phyloP scores from a whole-genome alignment of 2,113 vertebrate species.

The Axis porcinus region DNA sequence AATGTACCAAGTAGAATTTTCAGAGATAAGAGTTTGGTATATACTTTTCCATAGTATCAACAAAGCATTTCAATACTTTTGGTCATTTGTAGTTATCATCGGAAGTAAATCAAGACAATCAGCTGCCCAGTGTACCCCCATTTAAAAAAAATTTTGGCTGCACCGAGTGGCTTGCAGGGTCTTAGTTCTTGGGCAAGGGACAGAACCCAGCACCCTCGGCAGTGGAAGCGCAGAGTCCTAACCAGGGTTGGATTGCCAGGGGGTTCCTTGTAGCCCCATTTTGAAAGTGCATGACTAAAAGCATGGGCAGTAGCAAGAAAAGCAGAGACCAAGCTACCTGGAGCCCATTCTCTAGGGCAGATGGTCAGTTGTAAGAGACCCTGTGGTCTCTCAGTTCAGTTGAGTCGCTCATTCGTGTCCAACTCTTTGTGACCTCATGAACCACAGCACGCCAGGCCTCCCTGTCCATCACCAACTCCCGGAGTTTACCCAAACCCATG shows the following conservation, averaged over 20 bases:
- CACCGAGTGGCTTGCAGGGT: not conserved
- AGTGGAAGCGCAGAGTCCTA: not conserved
- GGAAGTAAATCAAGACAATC: not conserved
- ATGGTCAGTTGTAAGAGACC: not conserved
- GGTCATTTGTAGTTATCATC: not conserved
- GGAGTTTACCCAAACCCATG: not conserved
- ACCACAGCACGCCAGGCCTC: not conserved
- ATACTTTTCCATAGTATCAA: not conserved
- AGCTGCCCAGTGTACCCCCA: not conserved
- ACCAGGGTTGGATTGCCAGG: not conserved
- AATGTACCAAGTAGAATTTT: not conserved
- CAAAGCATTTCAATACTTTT: not conserved
- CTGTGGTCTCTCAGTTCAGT: not conserved
- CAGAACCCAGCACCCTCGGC: not conserved
- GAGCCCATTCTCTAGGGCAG: not conserved
- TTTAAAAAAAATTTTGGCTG: not conserved
- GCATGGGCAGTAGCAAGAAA: not conserved
- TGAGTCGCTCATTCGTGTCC: fast-evolving
- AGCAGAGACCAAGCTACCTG: not conserved
- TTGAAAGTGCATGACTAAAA: not conserved
- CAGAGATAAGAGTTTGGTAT: not conserved
- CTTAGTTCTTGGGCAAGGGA: not conserved
- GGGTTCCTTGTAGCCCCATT: not conserved
- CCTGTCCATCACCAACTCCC: not conserved
- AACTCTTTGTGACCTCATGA: not conserved